Evolutionary conservation across 2,888 invertebrate species (phyloP).

Genomic region (Pogonocherus hispidulus): DNA sequence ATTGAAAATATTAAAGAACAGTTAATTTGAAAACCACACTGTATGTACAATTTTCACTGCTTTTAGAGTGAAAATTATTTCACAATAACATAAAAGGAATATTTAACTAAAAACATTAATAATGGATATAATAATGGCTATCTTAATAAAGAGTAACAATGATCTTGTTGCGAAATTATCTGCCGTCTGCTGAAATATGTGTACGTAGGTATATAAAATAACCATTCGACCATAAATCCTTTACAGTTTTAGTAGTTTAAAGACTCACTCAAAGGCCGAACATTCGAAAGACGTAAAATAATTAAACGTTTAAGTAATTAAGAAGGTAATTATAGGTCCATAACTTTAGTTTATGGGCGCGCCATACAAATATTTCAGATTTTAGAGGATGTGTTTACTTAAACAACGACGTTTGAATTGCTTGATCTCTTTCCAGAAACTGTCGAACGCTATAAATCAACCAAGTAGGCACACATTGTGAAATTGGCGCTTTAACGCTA

Average conservation of each 20-base stretch:
- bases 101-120: neutral
- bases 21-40: no score
- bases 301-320: neutral
- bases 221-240: neutral
- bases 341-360: neutral
- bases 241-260: neutral
- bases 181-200: neutral
- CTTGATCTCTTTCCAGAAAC: neutral
- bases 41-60: no score
- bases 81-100: no score
- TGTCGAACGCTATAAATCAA: neutral
- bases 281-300: neutral
- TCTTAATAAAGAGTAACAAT: neutral
- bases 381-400: neutral
- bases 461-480: neutral
- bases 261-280: no score
- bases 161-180: neutral
- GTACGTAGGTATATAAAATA: slow-evolving; percentile 2
- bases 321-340: slow-evolving; percentile 1
- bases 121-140: neutral
- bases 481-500: no score
- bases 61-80: no score
- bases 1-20: no score
- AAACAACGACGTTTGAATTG: neutral
- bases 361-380: neutral